Conservation (phyloP, 2,113 vertebrate species). For the Oncorhynchus gorbuscha region DNA sequence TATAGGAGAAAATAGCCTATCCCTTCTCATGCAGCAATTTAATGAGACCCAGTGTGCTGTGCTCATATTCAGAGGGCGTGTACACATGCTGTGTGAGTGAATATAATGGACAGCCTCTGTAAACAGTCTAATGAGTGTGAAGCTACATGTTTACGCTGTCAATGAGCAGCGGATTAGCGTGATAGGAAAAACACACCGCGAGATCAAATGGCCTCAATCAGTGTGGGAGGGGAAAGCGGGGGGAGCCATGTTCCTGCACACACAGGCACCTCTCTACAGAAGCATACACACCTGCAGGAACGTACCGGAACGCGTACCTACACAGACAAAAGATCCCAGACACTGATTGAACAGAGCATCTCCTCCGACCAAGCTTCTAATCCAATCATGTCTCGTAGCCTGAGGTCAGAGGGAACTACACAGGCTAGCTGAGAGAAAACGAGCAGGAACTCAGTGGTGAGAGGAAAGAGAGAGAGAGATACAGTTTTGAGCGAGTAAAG, state of each 20-base stretch:
- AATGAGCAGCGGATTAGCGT: constrained; percentile 15
- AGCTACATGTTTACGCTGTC: constrained; percentile 9
- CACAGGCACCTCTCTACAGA: no score
- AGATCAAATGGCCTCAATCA: background rate
- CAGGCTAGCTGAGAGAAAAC: constrained; percentile 1
- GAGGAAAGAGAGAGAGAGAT: background rate
- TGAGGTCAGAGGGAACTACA: background rate
- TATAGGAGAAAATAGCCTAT: no score
- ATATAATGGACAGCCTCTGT: background rate
- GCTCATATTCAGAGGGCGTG: no score
- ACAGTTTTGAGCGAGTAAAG: background rate
- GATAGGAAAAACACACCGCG: background rate
- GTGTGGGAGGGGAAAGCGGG: background rate
- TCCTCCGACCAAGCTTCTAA: background rate
- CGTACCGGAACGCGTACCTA: background rate
- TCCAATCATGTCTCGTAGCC: background rate
- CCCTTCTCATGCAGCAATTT: no score
- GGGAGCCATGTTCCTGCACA: background rate
- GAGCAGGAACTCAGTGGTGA: constrained; percentile 8
- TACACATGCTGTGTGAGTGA: background rate
- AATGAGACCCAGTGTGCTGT: no score
- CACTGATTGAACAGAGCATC: background rate
- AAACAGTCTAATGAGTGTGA: constrained; percentile 21
- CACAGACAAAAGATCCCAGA: background rate
- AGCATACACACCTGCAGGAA: no score